Evolutionary conservation across 1,140 invertebrate species (phyloP).

Genomic region (Neodiprion lecontei): DNA sequence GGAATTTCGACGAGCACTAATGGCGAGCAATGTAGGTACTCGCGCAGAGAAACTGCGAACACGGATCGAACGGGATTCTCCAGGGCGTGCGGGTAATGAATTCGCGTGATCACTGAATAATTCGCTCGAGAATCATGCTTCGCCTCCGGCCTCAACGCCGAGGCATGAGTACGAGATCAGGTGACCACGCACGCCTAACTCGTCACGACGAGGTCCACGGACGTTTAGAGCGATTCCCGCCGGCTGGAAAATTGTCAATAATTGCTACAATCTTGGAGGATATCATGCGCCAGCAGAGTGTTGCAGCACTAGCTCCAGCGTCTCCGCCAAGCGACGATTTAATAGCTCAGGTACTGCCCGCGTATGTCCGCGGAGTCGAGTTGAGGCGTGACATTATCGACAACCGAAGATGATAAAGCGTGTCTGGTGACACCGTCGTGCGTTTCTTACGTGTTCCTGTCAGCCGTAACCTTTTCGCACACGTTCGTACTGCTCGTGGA

Average conservation of each 20-base stretch:
- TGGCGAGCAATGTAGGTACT: too few species aligned
- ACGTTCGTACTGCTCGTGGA: too few species aligned
- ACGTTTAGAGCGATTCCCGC: background rate
- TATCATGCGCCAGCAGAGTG: background rate
- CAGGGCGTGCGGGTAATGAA: conserved; percentile 34
- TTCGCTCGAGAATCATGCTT: background rate
- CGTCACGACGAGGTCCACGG: background rate
- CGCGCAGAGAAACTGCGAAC: too few species aligned
- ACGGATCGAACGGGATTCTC: too few species aligned
- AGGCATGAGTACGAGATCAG: background rate
- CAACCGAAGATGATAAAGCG: too few species aligned
- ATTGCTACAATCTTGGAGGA: background rate
- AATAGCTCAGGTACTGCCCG: too few species aligned
- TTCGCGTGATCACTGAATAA: conserved; percentile 28
- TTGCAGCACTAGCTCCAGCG: background rate
- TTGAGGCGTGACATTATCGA: too few species aligned
- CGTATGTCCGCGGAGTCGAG: too few species aligned
- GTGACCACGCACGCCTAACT: conserved; percentile 4
- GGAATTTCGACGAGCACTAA: too few species aligned
- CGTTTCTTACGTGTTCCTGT: too few species aligned
- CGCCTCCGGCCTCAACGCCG: background rate
- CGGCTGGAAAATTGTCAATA: conserved; percentile 7
- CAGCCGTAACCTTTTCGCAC: too few species aligned
- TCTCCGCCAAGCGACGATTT: background rate
- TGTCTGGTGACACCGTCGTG: too few species aligned